Evolutionary conservation across 1,140 invertebrate species (phyloP), one percentile per base, ranked within the genome.

Genomic region (Laupala kohalensis): DNA sequence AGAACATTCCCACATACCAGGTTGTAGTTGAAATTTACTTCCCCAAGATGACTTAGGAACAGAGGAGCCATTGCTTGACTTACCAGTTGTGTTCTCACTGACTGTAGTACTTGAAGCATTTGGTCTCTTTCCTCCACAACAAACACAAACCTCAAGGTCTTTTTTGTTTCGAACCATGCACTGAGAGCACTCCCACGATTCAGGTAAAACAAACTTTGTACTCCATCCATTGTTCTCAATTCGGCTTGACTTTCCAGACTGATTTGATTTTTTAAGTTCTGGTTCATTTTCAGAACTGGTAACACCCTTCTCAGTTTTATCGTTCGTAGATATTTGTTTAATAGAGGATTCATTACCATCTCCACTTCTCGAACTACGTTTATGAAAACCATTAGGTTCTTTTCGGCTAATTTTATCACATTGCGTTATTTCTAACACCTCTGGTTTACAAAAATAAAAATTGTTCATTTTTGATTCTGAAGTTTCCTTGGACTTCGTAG

Each of bases 101-200:
- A n/a, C n/a, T n/a, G n/a, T n/a, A n/a, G n/a, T n/a, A n/a, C n/a
- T n/a, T n/a, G n/a, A n/a, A n/a, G 64, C 25, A 12, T 6, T 24
- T 9, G 79, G 53, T 75, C 79, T 37, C 88, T 87, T 77, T 26
- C 83, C 80, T 74, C 84, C 83, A 79, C 89, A 92, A 12, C 87
- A 87, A 5, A 84, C 80, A 80, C 90, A 92, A 73, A 85, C 88
- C 4, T 74, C 74, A 23, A 79, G 79, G 12, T 80, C 80, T 23
- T 79, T 76, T 64, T 87, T 84, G 79, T 92, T 92, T 68, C 81
- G 80, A 3, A 90, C 81, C 81, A 87, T 84, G 79, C 90, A 92
- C 63, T 79, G 80, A 9, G 79, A 75, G 80, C 90, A 92, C 71
- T 88, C 86, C 89, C 89, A 91, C 70, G 83, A 81, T 73, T 82